Evolutionary conservation across 2,888 invertebrate genomes (phyloP).

Genomic region (Baccha elongata): DNA sequence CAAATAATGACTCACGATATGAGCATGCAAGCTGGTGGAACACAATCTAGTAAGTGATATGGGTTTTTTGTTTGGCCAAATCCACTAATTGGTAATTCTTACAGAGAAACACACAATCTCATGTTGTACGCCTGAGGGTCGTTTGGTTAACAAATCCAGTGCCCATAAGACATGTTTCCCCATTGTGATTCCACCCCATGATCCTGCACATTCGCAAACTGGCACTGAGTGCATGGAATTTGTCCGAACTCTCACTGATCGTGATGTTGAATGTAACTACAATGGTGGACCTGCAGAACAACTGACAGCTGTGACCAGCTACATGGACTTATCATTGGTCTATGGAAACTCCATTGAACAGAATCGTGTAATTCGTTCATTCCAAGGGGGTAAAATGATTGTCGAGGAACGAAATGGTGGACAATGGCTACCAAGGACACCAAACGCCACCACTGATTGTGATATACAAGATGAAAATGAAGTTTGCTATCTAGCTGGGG

Average conservation of each 20-base stretch:
- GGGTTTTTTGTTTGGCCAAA: neutral
- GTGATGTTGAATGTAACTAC: slow-evolving; percentile 85
- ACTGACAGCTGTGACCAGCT: slow-evolving; percentile 83
- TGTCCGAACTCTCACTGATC: slow-evolving; percentile 86
- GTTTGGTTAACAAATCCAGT: slow-evolving; percentile 82
- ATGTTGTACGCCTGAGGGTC: slow-evolving; percentile 86
- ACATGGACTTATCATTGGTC: slow-evolving; percentile 90
- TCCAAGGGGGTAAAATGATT: slow-evolving; percentile 86
- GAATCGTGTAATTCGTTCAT: slow-evolving; percentile 86
- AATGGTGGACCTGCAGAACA: slow-evolving; percentile 85
- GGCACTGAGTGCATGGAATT: slow-evolving; percentile 87
- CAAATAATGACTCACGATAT: slow-evolving; percentile 86
- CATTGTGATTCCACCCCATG: slow-evolving; percentile 85
- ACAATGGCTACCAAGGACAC: slow-evolving; percentile 88
- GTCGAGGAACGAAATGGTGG: slow-evolving; percentile 86
- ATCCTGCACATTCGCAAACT: slow-evolving; percentile 84
- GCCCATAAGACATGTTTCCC: slow-evolving; percentile 83
- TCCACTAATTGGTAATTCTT: slow-evolving; percentile 31
- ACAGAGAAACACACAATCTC: slow-evolving; percentile 84
- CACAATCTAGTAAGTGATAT: slow-evolving; percentile 88
- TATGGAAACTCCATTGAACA: slow-evolving; percentile 89
- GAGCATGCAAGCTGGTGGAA: slow-evolving; percentile 83
- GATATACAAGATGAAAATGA: slow-evolving; percentile 86
- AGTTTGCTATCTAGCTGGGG: slow-evolving; percentile 90
- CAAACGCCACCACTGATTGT: slow-evolving; percentile 88